Base-by-base conservation (phyloP, 2,113 vertebrate genomes). In the Nesogale talazaci region DNA sequence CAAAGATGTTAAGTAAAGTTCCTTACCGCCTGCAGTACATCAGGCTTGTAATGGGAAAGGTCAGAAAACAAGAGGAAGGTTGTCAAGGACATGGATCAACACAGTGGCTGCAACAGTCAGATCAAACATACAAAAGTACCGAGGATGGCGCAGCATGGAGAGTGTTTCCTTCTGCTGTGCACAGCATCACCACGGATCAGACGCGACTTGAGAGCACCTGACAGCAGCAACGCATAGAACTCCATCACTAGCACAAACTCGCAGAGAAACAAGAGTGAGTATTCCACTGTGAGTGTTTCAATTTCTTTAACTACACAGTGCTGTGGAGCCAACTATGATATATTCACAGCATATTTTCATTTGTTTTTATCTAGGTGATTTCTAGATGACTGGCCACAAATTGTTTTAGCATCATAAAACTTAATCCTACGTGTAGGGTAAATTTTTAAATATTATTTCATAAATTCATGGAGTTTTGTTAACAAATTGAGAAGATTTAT, bases 371-470 rank as follows among this genome's bases (percentile, higher is more conserved):
- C 65, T 80, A 42, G 56, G 17, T 85, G 25, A 83, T 82, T 91
- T 91, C 87, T 31, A 83, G 94, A 59, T 94, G 36, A 82, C 63
- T 74, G 46, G 10, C 4, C 46, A 52, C 84, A 52, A 59, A 84
- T n/a, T n/a, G n/a, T n/a, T 72, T 72, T 34, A 56, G 3, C 1
- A 17, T 4, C 42, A 85, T 94, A 70, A 74, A 67, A 46, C 56
- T 42, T 89, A 93, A 34, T 86, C 36, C 42, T 91, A 2, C 72
- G 19, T 74, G 2, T 65, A 16, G 36, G 38, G 25, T 74, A 14
- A 80, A 31, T 67, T 82, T 91, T 86, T 11, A 84, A 56, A 79
- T 89, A 46, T 46, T 88, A 61, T 86, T 93, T 90, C 72, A 69
- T 90, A 92, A 57, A 5, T 72, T 59, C 63, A 52, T 90, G 46